Percentiles rank a stretch among this genome's conserved stretches.
Evolutionary conservation across 2,113 vertebrate species (phyloP).

Genomic region (Girardinichthys multiradiatus): DNA sequence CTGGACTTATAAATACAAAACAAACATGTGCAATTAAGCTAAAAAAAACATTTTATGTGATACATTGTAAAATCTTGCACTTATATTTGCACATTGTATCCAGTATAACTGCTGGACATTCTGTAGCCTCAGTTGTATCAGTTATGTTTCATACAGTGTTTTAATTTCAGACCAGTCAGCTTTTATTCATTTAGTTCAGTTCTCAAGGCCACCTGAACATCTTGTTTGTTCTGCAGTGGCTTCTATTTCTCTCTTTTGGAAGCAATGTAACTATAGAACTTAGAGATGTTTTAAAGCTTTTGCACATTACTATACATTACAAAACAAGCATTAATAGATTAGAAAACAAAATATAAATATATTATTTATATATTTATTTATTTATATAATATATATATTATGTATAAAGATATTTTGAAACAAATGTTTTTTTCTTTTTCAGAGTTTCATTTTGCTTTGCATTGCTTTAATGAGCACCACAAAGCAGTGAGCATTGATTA

Average conservation of each 20-base stretch:
- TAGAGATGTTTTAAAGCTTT: not conserved
- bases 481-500: not conserved
- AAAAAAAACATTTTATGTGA: not conserved
- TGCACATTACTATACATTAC: not conserved
- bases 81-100: not conserved
- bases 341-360: not conserved
- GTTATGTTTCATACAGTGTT: too few species aligned
- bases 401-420: too few species aligned
- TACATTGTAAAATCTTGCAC: not conserved
- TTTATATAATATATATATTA: too few species aligned
- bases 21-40: not conserved
- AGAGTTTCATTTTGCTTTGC: too few species aligned
- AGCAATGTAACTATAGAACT: not conserved
- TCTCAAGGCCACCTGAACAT: too few species aligned
- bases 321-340: not conserved
- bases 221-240: not conserved
- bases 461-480: too few species aligned
- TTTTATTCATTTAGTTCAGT: too few species aligned
- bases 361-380: too few species aligned
- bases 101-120: not conserved
- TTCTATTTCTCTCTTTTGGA: not conserved
- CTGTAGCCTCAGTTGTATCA: not conserved
- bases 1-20: not conserved
- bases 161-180: too few species aligned
- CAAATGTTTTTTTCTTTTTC: too few species aligned